Conservation (phyloP, 2,113 vertebrate species). For the Bolborhynchus lineola region DNA sequence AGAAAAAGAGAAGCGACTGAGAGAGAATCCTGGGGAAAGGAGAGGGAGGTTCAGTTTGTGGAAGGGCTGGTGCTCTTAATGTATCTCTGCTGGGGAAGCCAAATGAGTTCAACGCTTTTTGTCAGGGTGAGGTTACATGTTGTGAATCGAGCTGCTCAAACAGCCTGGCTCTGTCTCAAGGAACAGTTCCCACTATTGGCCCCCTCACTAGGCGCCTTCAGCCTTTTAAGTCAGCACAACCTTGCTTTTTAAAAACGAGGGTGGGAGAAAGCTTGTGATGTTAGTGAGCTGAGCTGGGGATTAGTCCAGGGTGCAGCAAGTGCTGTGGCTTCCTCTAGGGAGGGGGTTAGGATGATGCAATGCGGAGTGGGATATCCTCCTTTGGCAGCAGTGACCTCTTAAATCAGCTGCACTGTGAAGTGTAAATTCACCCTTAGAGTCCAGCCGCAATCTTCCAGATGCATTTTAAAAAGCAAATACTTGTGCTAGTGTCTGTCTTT, state of each 20-base stretch:
- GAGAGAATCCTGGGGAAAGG: neutral
- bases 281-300: neutral
- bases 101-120: neutral
- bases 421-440: conserved; percentile 25
- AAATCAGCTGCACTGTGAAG: conserved; percentile 43
- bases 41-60: neutral
- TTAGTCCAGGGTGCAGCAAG: neutral
- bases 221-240: neutral
- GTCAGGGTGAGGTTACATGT: neutral
- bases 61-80: neutral
- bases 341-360: conserved; percentile 16
- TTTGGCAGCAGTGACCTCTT: conserved; percentile 48
- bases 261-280: neutral
- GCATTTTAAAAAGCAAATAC: conserved; percentile 12
- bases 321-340: neutral
- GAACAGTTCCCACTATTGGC: neutral
- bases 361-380: conserved; percentile 7
- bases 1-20: neutral
- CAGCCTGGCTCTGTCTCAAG: neutral
- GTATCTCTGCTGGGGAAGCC: neutral
- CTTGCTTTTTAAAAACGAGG: rapidly evolving
- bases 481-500: neutral
- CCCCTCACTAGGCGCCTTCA: rapidly evolving
- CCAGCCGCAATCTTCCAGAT: neutral
- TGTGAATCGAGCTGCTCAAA: neutral